Percentiles rank a stretch among this genome's conserved stretches.
Evolutionary conservation across 2,113 vertebrate genomes (phyloP).

Genomic region (Tupaia tana): DNA sequence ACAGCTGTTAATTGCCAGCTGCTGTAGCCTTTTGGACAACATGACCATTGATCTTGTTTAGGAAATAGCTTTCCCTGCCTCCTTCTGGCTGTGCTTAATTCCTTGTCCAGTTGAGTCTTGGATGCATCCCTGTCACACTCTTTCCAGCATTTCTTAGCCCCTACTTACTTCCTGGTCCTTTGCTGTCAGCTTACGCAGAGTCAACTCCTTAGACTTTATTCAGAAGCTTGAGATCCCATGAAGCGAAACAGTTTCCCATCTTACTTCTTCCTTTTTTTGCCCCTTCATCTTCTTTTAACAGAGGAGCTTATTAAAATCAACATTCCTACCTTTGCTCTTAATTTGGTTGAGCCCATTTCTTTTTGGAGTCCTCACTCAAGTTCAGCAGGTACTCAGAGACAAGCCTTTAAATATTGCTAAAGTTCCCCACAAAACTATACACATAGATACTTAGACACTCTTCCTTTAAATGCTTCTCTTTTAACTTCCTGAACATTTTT

Average conservation of each 20-base stretch:
- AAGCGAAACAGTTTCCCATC: neutral
- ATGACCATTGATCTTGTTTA: constrained; percentile 49
- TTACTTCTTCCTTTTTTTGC: neutral
- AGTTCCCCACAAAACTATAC: accelerated
- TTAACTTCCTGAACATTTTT: neutral
- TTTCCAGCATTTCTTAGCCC: neutral
- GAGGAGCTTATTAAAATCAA: neutral
- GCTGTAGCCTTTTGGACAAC: constrained; percentile 27
- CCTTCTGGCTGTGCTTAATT: neutral
- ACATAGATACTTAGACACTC: too few species aligned
- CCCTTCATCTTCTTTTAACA: neutral
- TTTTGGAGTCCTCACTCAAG: neutral
- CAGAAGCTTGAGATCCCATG: neutral
- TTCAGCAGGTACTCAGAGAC: neutral
- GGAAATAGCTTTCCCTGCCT: neutral
- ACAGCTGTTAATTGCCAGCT: constrained; percentile 47
- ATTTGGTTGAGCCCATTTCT: neutral
- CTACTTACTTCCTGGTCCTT: too few species aligned
- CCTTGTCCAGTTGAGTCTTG: neutral
- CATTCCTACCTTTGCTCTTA: neutral
- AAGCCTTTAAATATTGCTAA: neutral
- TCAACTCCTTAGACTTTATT: accelerated
- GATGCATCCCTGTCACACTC: neutral
- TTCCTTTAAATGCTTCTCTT: neutral
- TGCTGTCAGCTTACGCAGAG: neutral